A percentile compares a stretch with the other conserved stretches of the same genome.
Evolutionary conservation across 2,888 invertebrate genomes (phyloP).

Genomic region (Noctua comes): DNA sequence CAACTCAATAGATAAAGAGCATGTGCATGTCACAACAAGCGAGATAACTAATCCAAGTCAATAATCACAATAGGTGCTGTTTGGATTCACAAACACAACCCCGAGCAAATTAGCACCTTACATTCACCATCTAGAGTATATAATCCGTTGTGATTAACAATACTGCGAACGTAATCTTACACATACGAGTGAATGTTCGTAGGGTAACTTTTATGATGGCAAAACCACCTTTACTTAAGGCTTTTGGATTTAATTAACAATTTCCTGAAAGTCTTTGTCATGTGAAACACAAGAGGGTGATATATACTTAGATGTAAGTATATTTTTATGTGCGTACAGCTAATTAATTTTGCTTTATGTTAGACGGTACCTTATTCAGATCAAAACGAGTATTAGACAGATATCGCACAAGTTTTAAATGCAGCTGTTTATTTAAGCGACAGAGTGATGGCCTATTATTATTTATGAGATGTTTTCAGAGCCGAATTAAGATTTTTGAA

Average conservation of each 20-base stretch:
- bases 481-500: slow-evolving; percentile 54
- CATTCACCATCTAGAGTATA: slow-evolving; percentile 52
- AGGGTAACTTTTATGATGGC: slow-evolving; percentile 81
- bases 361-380: slow-evolving; percentile 13
- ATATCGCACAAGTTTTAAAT: slow-evolving; percentile 37
- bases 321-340: slow-evolving; percentile 49
- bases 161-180: slow-evolving; percentile 66
- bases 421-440: slow-evolving; percentile 45
- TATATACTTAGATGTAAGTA: slow-evolving; percentile 64
- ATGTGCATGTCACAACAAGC: slow-evolving; percentile 72
- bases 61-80: slow-evolving; percentile 75
- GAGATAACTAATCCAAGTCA: slow-evolving; percentile 78
- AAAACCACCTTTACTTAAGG: slow-evolving; percentile 79
- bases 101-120: slow-evolving; percentile 60
- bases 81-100: slow-evolving; percentile 60
- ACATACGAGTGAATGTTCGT: slow-evolving; percentile 73
- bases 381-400: slow-evolving; percentile 22
- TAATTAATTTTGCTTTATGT: slow-evolving; percentile 43
- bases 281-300: slow-evolving; percentile 69
- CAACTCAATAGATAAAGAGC: slow-evolving; percentile 69
- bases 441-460: slow-evolving; percentile 57
- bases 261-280: slow-evolving; percentile 77
- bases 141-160: slow-evolving; percentile 56
- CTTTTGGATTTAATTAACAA: slow-evolving; percentile 83
- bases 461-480: slow-evolving; percentile 57